phyloP scores from a whole-genome alignment of 2,113 vertebrate species.

The Petroica traversi region DNA sequence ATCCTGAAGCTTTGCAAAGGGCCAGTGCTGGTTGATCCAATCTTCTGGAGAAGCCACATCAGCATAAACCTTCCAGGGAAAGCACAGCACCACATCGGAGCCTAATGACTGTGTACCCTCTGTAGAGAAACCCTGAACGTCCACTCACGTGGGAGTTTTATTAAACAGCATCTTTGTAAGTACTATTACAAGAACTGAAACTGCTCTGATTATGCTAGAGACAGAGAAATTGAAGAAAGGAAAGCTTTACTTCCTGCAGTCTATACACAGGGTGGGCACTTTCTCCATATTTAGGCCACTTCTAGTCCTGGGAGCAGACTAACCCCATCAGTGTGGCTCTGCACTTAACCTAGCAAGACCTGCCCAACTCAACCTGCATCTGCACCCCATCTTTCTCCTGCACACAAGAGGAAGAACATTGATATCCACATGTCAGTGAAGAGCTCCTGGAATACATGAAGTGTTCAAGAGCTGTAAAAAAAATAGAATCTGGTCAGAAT shows the following conservation, averaged over 20 bases:
- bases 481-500: background rate
- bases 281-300: background rate
- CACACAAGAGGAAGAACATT: background rate
- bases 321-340: background rate
- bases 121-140: background rate
- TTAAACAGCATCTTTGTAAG: background rate
- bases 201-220: background rate
- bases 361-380: background rate
- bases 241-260: background rate
- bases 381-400: background rate
- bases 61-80: background rate
- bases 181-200: background rate
- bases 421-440: background rate
- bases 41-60: background rate
- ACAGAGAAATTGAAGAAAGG: background rate
- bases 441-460: background rate
- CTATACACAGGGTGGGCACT: background rate
- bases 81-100: background rate
- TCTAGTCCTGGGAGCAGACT: background rate
- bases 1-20: background rate
- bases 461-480: background rate
- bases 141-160: background rate
- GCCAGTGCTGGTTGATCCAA: background rate
- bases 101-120: fast-evolving
- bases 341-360: background rate